A percentile compares a stretch with the other conserved stretches of the same genome.
Conservation (phyloP, 2,888 invertebrate species). For the Xanthostigma xanthostigma region DNA sequence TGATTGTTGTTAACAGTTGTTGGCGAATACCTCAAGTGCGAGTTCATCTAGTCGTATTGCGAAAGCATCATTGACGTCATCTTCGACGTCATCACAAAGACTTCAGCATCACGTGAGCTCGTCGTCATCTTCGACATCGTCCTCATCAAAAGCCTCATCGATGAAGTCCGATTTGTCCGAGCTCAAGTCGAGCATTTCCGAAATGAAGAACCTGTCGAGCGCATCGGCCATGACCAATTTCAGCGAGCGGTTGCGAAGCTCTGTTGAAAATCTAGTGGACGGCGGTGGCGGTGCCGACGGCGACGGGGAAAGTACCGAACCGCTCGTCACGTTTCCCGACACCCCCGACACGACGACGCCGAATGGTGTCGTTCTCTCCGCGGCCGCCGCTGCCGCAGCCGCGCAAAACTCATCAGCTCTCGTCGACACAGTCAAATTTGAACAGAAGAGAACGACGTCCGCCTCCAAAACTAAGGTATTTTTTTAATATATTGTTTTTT, state of each 20-base stretch:
- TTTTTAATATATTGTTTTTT: too few relatives aligned
- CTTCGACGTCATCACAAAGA: slow-evolving; percentile 38
- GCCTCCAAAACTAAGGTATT: slow-evolving; percentile 56
- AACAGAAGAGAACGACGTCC: slow-evolving; percentile 69
- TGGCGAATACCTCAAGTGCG: slow-evolving; percentile 41
- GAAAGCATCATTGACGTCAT: slow-evolving; percentile 19
- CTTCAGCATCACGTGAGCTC: slow-evolving; percentile 28
- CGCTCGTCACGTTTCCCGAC: slow-evolving; percentile 70
- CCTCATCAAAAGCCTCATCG: slow-evolving; percentile 52
- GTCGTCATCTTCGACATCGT: slow-evolving; percentile 22
- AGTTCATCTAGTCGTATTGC: slow-evolving; percentile 35
- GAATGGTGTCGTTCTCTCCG: slow-evolving; percentile 29
- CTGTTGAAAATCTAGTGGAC: slow-evolving; percentile 67
- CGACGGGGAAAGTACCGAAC: slow-evolving; percentile 34
- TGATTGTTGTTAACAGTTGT: slow-evolving; percentile 17
- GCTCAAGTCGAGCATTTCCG: slow-evolving; percentile 70
- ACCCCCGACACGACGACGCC: slow-evolving; percentile 52
- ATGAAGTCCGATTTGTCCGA: slow-evolving; percentile 67
- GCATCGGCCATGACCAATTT: slow-evolving; percentile 10
- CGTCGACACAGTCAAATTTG: slow-evolving; percentile 60
- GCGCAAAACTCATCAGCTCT: slow-evolving; percentile 25
- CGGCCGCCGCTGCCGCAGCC: slow-evolving; percentile 23
- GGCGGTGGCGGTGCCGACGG: slow-evolving; percentile 36
- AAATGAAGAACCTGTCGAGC: slow-evolving; percentile 57
- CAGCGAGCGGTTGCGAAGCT: slow-evolving; percentile 38